Conservation (phyloP, 1,140 invertebrate genomes). For the Hestina assimilis region DNA sequence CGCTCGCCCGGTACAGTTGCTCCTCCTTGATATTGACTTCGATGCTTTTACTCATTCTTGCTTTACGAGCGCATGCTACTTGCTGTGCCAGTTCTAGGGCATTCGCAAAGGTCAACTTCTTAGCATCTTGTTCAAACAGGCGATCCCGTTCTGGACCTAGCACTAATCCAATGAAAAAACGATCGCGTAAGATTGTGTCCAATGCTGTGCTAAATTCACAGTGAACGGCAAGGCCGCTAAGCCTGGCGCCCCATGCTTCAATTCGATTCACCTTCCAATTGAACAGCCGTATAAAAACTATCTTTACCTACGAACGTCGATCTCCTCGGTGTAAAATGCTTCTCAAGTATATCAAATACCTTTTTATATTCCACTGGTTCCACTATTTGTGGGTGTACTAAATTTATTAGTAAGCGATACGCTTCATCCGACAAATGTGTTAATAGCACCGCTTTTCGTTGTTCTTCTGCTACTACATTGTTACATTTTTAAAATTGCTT, state of each 20-base stretch:
- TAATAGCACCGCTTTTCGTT: conserved; percentile 12
- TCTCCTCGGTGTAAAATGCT: conserved; percentile 27
- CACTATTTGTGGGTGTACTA: conserved; percentile 18
- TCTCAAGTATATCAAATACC: conserved; percentile 18
- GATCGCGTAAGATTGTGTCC: conserved; percentile 22
- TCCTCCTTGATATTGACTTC: neutral
- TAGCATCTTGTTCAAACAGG: conserved; percentile 16
- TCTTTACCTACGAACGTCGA: conserved; percentile 24
- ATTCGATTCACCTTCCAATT: conserved; percentile 9
- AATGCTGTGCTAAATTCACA: conserved; percentile 26
- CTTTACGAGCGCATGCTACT: neutral
- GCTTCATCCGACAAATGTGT: conserved; percentile 22
- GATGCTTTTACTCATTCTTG: neutral
- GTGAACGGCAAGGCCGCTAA: conserved; percentile 21
- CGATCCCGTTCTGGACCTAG: conserved; percentile 15
- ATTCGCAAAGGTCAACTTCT: neutral
- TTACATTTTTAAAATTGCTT: conserved; percentile 19
- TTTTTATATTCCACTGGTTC: conserved; percentile 13
- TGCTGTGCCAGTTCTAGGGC: conserved; percentile 15
- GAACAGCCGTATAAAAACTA: conserved; percentile 22
- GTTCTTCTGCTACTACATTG: conserved; percentile 5
- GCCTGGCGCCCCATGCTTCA: conserved; percentile 28
- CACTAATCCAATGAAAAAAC: conserved; percentile 13
- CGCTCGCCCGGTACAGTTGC: neutral
- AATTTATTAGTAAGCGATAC: conserved; percentile 19